Base-by-base conservation (phyloP, 2,888 invertebrate species). In the Rotaria socialis region DNA sequence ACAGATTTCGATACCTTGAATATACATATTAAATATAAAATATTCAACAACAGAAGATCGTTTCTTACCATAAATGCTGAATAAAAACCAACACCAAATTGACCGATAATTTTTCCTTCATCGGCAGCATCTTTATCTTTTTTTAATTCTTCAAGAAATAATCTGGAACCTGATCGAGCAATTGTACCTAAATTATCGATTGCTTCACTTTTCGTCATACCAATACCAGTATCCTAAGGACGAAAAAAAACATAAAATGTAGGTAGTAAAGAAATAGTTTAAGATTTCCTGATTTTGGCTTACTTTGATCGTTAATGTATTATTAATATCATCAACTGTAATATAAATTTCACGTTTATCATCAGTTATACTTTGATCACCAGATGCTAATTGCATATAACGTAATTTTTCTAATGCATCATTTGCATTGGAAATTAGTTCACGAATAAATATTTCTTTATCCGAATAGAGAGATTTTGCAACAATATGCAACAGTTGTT, bases 391-490 rank as follows among this genome's bases (percentile, higher is more conserved):
- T 56, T 86, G 85, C 35, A 85, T 75, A 24, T 85, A 86, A 58
- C 88, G 84, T 27, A 85, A n/a, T 67, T 87, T 87, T 56, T 87
- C 87, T 35, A 87, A 74, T 22, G 87, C 87, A 85, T 87, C 87
- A 80, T 84, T 86, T 47, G 87, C 87, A 60, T 87, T 87, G 1
- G 87, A 87, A 50, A 87, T 87, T n/a, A 87, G 75, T 60, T 87
- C 87, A 56, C 87, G 86, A 43, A 87, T 58, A 85, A 87, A 87
- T 41, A 87, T 85, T 58, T 98, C 97, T 92, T 96, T 97, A 89
- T 98, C 97, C 0, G 97, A 97, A 92, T 98, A 98, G 60, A 98
- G 92, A 0, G 97, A 97, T 90, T 96, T 94, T 0, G 98, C 98
- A 0, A 98, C 98, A 91, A 98, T 98, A 91, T 98, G 96, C 85